phyloP scores from a whole-genome alignment of 2,888 invertebrate species.

The Malacosoma neustria region DNA sequence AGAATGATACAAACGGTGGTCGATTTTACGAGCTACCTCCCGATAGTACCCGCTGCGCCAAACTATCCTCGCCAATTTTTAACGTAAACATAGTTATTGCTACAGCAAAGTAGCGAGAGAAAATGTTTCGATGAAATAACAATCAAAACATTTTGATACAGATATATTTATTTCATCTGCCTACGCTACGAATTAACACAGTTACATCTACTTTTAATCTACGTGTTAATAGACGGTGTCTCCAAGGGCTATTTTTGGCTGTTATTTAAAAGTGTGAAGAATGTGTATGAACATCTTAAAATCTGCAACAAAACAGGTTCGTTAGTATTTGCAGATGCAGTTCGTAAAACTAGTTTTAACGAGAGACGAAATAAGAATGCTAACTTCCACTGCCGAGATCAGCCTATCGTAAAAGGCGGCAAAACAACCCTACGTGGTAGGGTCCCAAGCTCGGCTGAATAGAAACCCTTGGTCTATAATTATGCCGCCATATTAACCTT shows the following conservation, averaged over 20 bases:
- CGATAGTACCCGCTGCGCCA: conserved; percentile 7
- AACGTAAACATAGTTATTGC: conserved; percentile 4
- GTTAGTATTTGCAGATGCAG: no score
- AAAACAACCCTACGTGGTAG: no score
- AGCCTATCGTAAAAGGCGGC: no score
- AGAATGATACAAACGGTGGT: conserved; percentile 36
- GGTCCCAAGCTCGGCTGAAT: no score
- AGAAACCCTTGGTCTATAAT: no score
- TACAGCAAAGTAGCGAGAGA: neutral
- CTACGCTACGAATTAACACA: neutral
- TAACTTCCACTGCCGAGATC: no score
- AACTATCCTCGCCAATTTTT: neutral
- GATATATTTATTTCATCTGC: neutral
- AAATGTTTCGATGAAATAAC: neutral
- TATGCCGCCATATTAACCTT: no score
- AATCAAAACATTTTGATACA: neutral
- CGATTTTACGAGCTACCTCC: conserved; percentile 37
- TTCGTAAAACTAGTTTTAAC: no score
- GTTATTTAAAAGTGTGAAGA: conserved; percentile 50
- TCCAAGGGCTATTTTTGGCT: conserved; percentile 21
- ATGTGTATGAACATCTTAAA: conserved; percentile 49
- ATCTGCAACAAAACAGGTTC: conserved; percentile 36
- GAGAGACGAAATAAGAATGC: no score
- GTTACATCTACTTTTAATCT: neutral
- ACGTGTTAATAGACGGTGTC: neutral